Conservation (phyloP, 2,888 invertebrate species). For the Sarcophaga rosellei region DNA sequence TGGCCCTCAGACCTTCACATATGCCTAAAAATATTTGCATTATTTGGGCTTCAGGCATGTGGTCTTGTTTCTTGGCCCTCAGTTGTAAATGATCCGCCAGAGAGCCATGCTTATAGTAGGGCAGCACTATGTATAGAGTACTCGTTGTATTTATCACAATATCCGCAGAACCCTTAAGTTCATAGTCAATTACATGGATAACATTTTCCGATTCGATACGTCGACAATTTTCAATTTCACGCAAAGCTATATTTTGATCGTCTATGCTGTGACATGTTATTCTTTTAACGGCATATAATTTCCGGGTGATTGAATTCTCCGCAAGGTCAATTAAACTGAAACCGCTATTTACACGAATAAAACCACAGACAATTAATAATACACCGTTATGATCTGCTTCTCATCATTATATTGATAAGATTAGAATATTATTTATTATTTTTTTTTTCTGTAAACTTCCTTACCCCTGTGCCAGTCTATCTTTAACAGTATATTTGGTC, state of each 20-base stretch:
- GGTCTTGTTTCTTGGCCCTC: conserved; percentile 83
- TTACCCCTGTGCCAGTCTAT: conserved; percentile 89
- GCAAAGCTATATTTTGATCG: conserved; percentile 87
- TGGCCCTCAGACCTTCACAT: conserved; percentile 88
- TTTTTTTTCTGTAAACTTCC: conserved; percentile 75
- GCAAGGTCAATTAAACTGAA: conserved; percentile 91
- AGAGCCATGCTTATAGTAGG: conserved; percentile 90
- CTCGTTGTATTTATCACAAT: conserved; percentile 86
- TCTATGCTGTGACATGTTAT: conserved; percentile 90
- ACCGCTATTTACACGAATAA: conserved; percentile 83
- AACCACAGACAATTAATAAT: too few relatives aligned
- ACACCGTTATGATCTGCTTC: conserved; percentile 5
- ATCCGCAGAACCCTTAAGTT: conserved; percentile 85
- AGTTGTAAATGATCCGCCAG: conserved; percentile 86
- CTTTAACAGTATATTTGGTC: conserved; percentile 86
- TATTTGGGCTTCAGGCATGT: conserved; percentile 85
- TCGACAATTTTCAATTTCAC: conserved; percentile 89
- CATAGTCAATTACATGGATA: conserved; percentile 87
- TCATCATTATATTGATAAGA: conserved; percentile 26
- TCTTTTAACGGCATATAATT: conserved; percentile 89
- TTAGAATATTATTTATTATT: conserved; percentile 12
- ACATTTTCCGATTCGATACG: conserved; percentile 88
- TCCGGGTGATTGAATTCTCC: conserved; percentile 85
- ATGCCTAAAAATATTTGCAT: conserved; percentile 87
- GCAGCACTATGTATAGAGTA: conserved; percentile 88